Evolutionary conservation across 2,797 vertebrate genomes (phyloP).

Genomic region (Coregonus ussuriensis): DNA sequence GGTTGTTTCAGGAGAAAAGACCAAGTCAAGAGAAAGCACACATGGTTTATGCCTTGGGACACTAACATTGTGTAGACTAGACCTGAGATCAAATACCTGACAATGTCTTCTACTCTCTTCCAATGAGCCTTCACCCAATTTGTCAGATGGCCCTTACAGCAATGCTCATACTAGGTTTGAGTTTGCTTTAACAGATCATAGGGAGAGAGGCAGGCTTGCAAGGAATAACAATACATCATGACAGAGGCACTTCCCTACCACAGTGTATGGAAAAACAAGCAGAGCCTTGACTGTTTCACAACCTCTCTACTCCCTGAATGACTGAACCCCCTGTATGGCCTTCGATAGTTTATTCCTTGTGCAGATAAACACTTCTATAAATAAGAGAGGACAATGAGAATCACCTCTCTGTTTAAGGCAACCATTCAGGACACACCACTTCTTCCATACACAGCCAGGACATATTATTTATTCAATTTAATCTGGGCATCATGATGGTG

Average conservation of each 20-base stretch:
- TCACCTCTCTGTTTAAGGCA: slow-evolving; percentile 61
- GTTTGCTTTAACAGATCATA: not conserved
- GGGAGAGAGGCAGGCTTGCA: not conserved
- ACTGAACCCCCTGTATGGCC: slow-evolving; percentile 39
- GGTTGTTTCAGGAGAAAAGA: not conserved
- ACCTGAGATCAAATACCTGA: not conserved
- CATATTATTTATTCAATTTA: slow-evolving; percentile 54
- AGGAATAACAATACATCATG: not conserved
- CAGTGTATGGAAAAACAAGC: not conserved
- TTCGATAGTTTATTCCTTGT: slow-evolving; percentile 51
- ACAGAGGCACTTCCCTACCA: not conserved
- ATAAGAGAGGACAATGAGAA: slow-evolving; percentile 52
- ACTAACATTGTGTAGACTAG: not conserved
- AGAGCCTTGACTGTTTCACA: slow-evolving; percentile 64
- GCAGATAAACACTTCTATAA: slow-evolving; percentile 61
- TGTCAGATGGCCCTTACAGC: not conserved
- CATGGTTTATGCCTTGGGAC: not conserved
- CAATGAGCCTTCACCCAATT: not conserved
- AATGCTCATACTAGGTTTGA: not conserved
- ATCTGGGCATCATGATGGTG: slow-evolving; percentile 30
- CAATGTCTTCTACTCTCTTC: not conserved
- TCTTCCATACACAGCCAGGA: slow-evolving; percentile 38
- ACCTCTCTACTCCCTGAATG: slow-evolving; percentile 43
- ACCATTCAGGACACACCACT: slow-evolving; percentile 26
- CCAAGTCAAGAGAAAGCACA: not conserved